Evolutionary conservation across 2,797 vertebrate genomes (phyloP).

Genomic region (Australoheros facetus): DNA sequence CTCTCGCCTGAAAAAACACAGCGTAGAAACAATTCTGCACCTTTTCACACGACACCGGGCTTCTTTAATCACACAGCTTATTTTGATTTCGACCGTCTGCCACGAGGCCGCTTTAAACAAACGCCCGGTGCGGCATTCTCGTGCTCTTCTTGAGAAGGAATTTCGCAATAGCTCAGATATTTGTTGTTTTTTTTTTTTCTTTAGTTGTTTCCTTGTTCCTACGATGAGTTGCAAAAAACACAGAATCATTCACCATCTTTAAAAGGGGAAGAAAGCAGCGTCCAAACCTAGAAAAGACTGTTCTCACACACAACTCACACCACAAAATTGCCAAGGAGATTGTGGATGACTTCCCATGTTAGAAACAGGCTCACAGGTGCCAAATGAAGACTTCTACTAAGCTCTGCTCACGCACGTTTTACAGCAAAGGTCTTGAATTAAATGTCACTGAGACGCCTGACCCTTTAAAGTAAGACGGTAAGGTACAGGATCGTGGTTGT

Average conservation of each 20-base stretch:
- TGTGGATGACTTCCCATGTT: constrained; percentile 15
- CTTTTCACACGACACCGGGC: background rate
- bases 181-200: background rate
- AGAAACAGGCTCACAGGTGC: constrained; percentile 11
- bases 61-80: background rate
- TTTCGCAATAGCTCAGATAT: constrained; percentile 1
- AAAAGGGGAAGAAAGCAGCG: constrained; percentile 50
- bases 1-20: constrained; percentile 85
- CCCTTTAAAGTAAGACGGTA: background rate
- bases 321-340: constrained; percentile 1
- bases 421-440: background rate
- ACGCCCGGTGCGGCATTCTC: background rate
- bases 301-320: constrained; percentile 33
- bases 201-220: background rate
- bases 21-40: background rate
- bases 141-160: too few relatives aligned
- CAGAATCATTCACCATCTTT: constrained; percentile 42
- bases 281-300: constrained; percentile 25
- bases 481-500: background rate
- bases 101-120: background rate
- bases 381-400: background rate
- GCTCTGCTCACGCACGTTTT: background rate
- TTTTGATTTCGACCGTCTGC: background rate
- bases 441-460: too few relatives aligned
- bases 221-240: constrained; percentile 26